Evolutionary conservation across 2,113 vertebrate species (phyloP).

Genomic region (Daubentonia madagascariensis): DNA sequence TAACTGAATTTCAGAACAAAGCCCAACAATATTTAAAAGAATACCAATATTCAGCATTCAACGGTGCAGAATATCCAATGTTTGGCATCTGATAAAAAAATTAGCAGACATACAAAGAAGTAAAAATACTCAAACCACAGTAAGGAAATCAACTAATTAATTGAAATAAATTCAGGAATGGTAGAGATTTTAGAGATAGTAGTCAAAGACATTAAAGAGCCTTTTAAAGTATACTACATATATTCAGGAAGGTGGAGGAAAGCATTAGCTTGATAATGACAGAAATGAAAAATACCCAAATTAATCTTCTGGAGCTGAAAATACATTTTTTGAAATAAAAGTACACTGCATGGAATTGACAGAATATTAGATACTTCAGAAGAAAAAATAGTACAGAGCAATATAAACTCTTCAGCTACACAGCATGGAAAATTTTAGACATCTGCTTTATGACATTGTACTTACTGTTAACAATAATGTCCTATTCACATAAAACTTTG

Average conservation of each 20-base stretch:
- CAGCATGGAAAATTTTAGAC: background rate
- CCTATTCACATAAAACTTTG: background rate
- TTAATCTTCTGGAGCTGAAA: background rate
- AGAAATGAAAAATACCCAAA: background rate
- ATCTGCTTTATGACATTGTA: background rate
- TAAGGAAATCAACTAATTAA: background rate
- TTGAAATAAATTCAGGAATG: background rate
- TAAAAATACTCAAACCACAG: background rate
- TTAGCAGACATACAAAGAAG: background rate
- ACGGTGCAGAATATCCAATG: background rate
- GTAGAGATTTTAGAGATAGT: background rate
- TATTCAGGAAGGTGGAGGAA: background rate
- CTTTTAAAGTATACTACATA: background rate
- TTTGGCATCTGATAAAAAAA: background rate
- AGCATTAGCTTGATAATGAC: background rate
- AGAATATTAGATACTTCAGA: background rate
- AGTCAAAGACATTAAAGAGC: background rate
- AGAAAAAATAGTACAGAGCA: background rate
- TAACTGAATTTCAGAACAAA: background rate
- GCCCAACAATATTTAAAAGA: background rate
- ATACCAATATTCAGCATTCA: background rate
- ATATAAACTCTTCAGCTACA: background rate
- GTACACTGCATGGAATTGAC: accelerated
- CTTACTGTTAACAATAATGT: background rate
- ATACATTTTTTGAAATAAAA: background rate